Conservation (phyloP, 2,888 invertebrate species). For the Opisthograptis luteolata region DNA sequence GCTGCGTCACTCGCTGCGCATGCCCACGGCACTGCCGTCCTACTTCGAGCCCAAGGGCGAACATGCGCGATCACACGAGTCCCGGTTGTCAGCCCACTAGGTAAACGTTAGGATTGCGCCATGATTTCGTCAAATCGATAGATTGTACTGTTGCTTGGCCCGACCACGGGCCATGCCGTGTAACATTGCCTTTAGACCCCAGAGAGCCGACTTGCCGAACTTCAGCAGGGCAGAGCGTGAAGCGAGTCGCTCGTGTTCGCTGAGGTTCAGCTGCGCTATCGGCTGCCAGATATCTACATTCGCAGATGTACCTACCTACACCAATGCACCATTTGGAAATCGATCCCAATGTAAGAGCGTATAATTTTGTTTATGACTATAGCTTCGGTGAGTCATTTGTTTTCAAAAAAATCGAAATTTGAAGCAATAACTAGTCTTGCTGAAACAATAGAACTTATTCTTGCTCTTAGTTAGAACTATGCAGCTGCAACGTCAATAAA, state of each 20-base stretch:
- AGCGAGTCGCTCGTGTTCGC: slow-evolving; percentile 31
- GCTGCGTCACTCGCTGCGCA: slow-evolving; percentile 44
- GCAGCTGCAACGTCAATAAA: slow-evolving; percentile 7
- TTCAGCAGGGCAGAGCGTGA: slow-evolving; percentile 36
- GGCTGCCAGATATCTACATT: slow-evolving; percentile 34
- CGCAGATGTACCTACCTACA: no score
- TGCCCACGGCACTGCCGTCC: slow-evolving; percentile 51
- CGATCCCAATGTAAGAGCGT: slow-evolving; percentile 27
- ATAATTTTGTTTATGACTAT: slow-evolving; percentile 25
- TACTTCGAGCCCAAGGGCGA: slow-evolving; percentile 53
- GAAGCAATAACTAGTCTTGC: slow-evolving; percentile 4
- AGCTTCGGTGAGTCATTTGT: slow-evolving; percentile 56
- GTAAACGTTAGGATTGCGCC: slow-evolving; percentile 74
- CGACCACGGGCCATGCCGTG: slow-evolving; percentile 59
- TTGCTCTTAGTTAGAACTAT: neutral
- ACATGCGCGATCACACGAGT: slow-evolving; percentile 56
- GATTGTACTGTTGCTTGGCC: slow-evolving; percentile 49
- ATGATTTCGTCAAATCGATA: slow-evolving; percentile 56
- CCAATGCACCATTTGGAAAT: slow-evolving; percentile 21
- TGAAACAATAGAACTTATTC: neutral
- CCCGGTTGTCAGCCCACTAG: slow-evolving; percentile 82
- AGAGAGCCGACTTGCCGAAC: slow-evolving; percentile 50
- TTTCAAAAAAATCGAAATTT: slow-evolving; percentile 39
- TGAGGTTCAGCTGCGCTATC: slow-evolving; percentile 31
- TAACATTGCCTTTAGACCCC: slow-evolving; percentile 74